Conservation (phyloP, 1,140 invertebrate species). For the Penaeus indicus region DNA sequence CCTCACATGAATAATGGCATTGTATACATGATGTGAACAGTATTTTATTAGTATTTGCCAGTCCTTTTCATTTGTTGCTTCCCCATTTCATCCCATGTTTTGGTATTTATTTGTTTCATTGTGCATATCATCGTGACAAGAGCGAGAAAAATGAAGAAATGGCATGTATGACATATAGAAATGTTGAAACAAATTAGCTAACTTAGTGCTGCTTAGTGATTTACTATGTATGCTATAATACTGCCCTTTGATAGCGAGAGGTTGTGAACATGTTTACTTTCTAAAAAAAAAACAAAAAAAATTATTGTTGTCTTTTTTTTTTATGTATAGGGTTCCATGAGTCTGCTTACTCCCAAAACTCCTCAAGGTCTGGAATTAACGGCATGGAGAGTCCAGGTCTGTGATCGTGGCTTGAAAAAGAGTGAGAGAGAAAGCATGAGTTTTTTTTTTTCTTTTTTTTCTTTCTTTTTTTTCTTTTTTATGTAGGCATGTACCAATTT, state of each 20-base stretch:
- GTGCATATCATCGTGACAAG: conserved; percentile 43
- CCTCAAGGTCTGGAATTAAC: no score
- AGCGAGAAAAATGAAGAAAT: conserved; percentile 35
- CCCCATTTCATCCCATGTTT: conserved; percentile 57
- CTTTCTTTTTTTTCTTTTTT: no score
- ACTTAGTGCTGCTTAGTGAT: conserved; percentile 9
- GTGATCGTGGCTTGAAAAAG: no score
- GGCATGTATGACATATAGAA: conserved; percentile 10
- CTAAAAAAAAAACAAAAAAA: no score
- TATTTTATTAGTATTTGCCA: conserved; percentile 40
- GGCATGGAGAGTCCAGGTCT: no score
- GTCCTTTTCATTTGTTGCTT: conserved; percentile 49
- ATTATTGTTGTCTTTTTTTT: no score
- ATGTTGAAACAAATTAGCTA: not conserved
- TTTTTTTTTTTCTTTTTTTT: no score
- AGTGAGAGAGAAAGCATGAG: no score
- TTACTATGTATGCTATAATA: conserved; percentile 38
- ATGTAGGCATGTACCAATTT: no score
- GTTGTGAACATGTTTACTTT: conserved; percentile 48
- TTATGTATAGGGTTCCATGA: no score
- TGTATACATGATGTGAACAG: conserved; percentile 29
- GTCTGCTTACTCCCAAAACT: no score
- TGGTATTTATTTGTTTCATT: conserved; percentile 59
- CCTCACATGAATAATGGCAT: not conserved
- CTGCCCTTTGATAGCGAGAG: conserved; percentile 26